Evolutionary conservation across 2,888 invertebrate species (phyloP), one percentile per base, ranked within the genome.

Genomic region (Mythimna lalbum): DNA sequence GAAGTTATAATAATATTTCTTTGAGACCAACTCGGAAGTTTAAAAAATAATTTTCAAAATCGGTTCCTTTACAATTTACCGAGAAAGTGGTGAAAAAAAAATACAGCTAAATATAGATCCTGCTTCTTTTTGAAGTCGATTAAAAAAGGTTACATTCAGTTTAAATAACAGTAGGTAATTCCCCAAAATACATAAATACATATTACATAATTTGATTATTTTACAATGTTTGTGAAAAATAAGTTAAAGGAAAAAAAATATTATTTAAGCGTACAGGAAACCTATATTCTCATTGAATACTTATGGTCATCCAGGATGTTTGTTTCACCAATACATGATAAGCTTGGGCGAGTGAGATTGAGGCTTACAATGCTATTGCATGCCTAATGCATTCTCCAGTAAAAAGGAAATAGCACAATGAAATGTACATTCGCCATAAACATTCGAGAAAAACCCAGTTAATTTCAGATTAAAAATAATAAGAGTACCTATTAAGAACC

Each of bases 361-460:
- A 27, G 19, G 19, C n/a, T 9, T 43, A 27, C 12, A 52, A 21
- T 19, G 2, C 47, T 43, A 47, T 49, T 49, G n/a, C 55, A 39
- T 36, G n/a, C 55, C 49, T 36, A 63, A 53, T 49, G 19, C 23
- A 62, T 39, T 39, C 14, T 47, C 0, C 3, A 36, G 0, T 14
- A 3, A 14, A 36, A 70, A 55, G 72, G 72, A 72, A 71, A 71
- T n/a, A 49, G 63, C 14, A 47, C 1, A 6, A 21, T 0, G 21
- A 36, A 53, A 62, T 49, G 6, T 43, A 43, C 17, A 17, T 4
- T 17, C 43, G 6, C 14, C 12, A 17, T 17, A 3, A 9, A 14
- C 7, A 6, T n/a, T 27, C 36, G 23, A 9, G 12, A 27, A 69
- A 69, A 59, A 52, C 69, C 69, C 69, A n/a, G n/a, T 21, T 60